Percentiles rank a stretch among this genome's conserved stretches.
Evolutionary conservation across 2,888 invertebrate species (phyloP).

Genomic region (Apoda limacodes): DNA sequence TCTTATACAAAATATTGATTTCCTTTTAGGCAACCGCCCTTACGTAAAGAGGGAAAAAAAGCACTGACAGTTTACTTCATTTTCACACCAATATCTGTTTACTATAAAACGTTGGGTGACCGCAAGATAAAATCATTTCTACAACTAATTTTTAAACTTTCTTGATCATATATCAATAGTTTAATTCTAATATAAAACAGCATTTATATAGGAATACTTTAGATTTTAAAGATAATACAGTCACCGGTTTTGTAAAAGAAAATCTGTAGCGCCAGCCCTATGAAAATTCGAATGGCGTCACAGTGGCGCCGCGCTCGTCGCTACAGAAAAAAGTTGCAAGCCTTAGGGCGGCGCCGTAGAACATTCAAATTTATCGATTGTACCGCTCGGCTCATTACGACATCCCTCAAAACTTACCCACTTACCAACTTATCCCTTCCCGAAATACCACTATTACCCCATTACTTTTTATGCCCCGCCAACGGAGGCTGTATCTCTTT

Average conservation of each 20-base stretch:
- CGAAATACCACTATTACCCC: conserved; percentile 49
- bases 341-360: conserved; percentile 61
- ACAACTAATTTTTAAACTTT: no score
- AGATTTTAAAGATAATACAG: neutral
- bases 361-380: conserved; percentile 71
- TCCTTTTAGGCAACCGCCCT: no score
- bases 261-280: conserved; percentile 19
- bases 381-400: conserved; percentile 63
- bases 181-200: conserved; percentile 2
- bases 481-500: conserved; percentile 43
- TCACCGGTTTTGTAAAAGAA: no score
- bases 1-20: no score
- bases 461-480: conserved; percentile 58
- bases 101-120: no score
- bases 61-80: no score
- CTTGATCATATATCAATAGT: no score
- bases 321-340: conserved; percentile 68
- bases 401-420: conserved; percentile 65
- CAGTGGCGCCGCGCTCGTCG: conserved; percentile 51
- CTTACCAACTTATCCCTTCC: conserved; percentile 63
- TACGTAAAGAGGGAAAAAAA: no score
- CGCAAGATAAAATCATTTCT: no score
- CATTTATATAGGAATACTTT: neutral
- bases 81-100: no score
- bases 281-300: conserved; percentile 56